Conservation (phyloP, 1,140 invertebrate species). For the Oreohelix idahoensis region DNA sequence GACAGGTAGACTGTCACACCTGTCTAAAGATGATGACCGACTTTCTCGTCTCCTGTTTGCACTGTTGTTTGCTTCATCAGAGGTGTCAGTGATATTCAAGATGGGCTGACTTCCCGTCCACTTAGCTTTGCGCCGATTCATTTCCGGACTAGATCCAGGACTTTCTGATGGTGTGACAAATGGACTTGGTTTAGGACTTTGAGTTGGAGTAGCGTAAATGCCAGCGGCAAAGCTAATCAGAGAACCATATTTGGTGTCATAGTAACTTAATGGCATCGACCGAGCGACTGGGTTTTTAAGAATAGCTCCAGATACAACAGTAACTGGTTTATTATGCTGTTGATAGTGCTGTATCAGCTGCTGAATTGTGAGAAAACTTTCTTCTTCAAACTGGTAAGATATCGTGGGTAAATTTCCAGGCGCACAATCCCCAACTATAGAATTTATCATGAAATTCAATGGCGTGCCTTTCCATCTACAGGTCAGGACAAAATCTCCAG, state of each 20-base stretch:
- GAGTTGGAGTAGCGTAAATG: slow-evolving; percentile 46
- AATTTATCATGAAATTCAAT: slow-evolving; percentile 94
- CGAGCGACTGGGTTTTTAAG: slow-evolving; percentile 86
- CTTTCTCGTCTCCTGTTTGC: slow-evolving; percentile 28
- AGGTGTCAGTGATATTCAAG: neutral
- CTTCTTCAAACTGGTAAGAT: slow-evolving; percentile 95
- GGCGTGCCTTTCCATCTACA: slow-evolving; percentile 84
- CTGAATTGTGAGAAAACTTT: slow-evolving; percentile 92
- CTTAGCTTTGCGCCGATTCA: slow-evolving; percentile 40
- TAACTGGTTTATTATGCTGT: slow-evolving; percentile 89
- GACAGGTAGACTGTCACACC: slow-evolving; percentile 62
- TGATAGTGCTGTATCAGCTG: slow-evolving; percentile 95
- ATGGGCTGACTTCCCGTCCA: slow-evolving; percentile 45
- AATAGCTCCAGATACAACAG: slow-evolving; percentile 87
- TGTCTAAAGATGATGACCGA: slow-evolving; percentile 51
- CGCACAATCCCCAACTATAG: slow-evolving; percentile 83
- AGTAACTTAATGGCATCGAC: slow-evolving; percentile 79
- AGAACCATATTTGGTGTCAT: slow-evolving; percentile 77
- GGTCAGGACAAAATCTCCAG: slow-evolving; percentile 93
- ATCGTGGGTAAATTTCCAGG: slow-evolving; percentile 83
- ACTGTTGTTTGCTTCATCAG: neutral
- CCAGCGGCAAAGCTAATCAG: slow-evolving; percentile 48
- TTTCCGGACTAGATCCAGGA: slow-evolving; percentile 53
- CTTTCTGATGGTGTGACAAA: slow-evolving; percentile 47
- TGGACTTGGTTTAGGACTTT: slow-evolving; percentile 54